Base-by-base conservation (phyloP, 2,797 vertebrate genomes). In the Hapalemur alaotrensis region DNA sequence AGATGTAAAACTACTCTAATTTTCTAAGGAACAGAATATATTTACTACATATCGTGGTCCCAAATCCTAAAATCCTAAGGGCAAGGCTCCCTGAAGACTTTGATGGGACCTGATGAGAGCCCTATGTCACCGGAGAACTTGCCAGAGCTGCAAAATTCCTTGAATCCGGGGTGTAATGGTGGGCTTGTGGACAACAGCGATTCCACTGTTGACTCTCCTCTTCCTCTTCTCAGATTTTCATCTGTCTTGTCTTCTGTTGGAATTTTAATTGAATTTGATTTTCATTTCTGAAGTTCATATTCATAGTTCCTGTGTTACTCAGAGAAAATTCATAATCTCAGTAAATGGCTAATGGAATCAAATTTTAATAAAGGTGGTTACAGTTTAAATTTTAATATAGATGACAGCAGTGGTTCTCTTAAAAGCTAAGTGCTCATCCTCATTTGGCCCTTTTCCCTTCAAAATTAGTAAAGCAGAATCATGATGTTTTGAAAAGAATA, bases 311-410 rank as follows among this genome's bases (percentile, higher is more conserved):
- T 59, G 46, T n/a, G 52, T 67, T 87, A 82, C 25, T 94, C n/a
- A 82, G 41, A 79, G 48, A 73, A 90, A 73, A 80, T 35, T 85
- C 23, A 85, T 65, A 70, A 81, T 86, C 72, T 90, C 76, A 90
- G 41, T 54, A 79, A 85, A 73, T 90, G 48, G 73, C 41, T 82
- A 78, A 89, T 73, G 32, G 63, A 63, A 82, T 17, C 50, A 65
- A 72, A 79, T 67, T 87, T 92, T 73, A 90, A 54, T 46, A 93
- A 90, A 84, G 17, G 18, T 54, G 69, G 85, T 50, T 85, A 28
- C 25, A 14, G 23, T 75, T 88, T 91, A 85, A 79, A 65, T 93
- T 93, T 93, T 91, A 61, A 82, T 92, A 69, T 69, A 95, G 41
- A 84, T 59, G 50, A 70, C 18, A 35, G 22, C 25, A 54, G 12